Percentiles rank a stretch among this genome's conserved stretches.
These are phyloP conservation scores for Oryzias celebensis DNA, from an alignment of 2,113 vertebrate genomes.

Conservation along the genomic window DNA sequence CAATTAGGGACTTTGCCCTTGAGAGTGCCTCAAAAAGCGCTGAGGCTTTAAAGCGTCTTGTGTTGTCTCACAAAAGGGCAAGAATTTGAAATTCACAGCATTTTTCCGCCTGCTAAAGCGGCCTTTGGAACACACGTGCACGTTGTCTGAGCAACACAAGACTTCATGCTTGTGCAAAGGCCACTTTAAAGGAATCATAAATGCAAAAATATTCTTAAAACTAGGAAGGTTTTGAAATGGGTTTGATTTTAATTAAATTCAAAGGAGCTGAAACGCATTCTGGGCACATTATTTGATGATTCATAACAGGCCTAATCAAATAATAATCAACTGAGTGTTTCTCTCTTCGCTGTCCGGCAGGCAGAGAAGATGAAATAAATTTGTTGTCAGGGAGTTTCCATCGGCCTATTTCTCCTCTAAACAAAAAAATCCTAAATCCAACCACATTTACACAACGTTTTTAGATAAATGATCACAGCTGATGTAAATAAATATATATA, in stretches of 20 bases:
- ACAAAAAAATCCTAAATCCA: too few species aligned
- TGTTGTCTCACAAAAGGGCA: constrained; percentile 34
- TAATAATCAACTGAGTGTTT: constrained; percentile 45
- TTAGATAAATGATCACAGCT: too few species aligned
- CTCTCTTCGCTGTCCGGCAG: constrained; percentile 20
- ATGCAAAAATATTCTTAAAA: neutral
- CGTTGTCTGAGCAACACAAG: constrained; percentile 1
- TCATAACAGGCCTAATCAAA: constrained; percentile 46
- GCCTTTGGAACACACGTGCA: neutral
- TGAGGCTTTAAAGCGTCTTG: constrained; percentile 37
- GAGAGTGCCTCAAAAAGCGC: constrained; percentile 20
- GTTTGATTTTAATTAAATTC: constrained; percentile 47
- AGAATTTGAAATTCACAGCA: constrained; percentile 24
- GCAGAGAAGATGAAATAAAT: constrained; percentile 30
- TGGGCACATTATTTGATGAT: constrained; percentile 31
- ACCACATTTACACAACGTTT: too few species aligned
- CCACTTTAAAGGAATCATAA: neutral
- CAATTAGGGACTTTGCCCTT: constrained; percentile 46
- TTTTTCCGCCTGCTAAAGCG: neutral
- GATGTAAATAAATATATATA: too few species aligned
- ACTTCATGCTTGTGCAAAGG: neutral
- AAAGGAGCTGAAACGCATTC: constrained; percentile 22
- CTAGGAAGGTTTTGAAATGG: constrained; percentile 5
- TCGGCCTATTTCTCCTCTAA: neutral
- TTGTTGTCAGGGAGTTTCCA: constrained; percentile 26